Conservation (phyloP, 2,113 vertebrate genomes). For the Chaetodon trifascialis region DNA sequence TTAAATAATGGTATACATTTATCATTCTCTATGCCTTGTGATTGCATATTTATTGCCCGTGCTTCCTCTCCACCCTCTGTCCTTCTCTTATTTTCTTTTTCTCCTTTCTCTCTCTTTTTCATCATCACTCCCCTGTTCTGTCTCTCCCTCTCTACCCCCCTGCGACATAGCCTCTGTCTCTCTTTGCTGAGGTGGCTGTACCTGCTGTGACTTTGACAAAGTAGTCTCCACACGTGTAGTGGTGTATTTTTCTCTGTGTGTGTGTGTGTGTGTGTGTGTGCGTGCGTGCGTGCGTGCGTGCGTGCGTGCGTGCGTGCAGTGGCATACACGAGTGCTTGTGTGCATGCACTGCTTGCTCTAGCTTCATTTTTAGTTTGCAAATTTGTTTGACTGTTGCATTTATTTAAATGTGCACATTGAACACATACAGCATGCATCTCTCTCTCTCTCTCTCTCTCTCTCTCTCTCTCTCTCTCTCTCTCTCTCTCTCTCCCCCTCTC, state of each 20-base stretch:
- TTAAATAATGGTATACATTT: constrained; percentile 73
- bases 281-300: constrained; percentile 17
- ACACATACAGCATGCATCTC: constrained; percentile 20
- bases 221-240: constrained; percentile 69
- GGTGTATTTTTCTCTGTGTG: constrained; percentile 54
- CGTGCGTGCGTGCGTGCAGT: neutral
- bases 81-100: constrained; percentile 46
- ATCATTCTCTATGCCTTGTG: constrained; percentile 67
- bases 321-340: constrained; percentile 11
- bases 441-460: too few species aligned
- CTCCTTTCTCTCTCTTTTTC: constrained; percentile 26
- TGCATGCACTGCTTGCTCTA: neutral
- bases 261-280: constrained; percentile 22
- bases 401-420: constrained; percentile 23
- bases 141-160: constrained; percentile 36
- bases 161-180: constrained; percentile 65
- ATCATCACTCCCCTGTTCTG: constrained; percentile 37
- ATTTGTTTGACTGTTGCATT: constrained; percentile 32
- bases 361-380: constrained; percentile 28
- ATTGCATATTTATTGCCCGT: constrained; percentile 69
- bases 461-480: neutral
- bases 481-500: too few species aligned
- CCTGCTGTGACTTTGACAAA: constrained; percentile 87
- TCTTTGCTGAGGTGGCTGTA: constrained; percentile 85
- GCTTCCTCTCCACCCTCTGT: constrained; percentile 42